Conservation (phyloP, 2,797 vertebrate genomes). For the Numenius phaeopus region DNA sequence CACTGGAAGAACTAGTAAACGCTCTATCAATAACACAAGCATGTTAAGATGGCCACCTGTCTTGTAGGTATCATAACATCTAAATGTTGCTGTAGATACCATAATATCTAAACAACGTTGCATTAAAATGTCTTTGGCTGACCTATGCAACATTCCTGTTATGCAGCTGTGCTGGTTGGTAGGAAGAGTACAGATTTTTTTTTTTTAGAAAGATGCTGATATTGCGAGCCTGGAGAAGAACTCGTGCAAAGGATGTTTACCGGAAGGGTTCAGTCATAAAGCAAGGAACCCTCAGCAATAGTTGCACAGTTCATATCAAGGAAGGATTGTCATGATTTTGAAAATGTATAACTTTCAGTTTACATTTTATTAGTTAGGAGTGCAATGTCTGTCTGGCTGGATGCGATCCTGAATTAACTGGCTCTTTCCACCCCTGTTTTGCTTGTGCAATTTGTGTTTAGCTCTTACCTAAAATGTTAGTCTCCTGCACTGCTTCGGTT, state of each 20-base stretch:
- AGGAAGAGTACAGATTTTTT: neutral
- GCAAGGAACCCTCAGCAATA: neutral
- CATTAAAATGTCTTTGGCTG: neutral
- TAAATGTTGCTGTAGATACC: neutral
- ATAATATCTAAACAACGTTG: neutral
- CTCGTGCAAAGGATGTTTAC: neutral
- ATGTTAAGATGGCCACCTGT: neutral
- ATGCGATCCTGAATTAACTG: neutral
- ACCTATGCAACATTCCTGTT: neutral
- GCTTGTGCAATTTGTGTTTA: neutral
- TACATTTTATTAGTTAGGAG: neutral
- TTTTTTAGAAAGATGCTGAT: neutral
- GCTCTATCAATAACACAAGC: neutral
- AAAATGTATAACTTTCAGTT: neutral
- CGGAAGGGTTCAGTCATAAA: neutral
- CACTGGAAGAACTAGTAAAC: neutral
- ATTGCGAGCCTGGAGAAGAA: neutral
- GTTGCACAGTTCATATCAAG: accelerated
- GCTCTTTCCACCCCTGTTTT: neutral
- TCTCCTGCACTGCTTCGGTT: neutral
- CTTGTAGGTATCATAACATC: neutral
- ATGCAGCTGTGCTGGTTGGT: neutral
- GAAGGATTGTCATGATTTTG: neutral
- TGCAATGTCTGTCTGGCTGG: neutral
- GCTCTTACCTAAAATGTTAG: neutral